These are phyloP conservation scores for Eubasilissa regina DNA, from an alignment of 1,140 invertebrate genomes.

Conservation along the genomic window DNA sequence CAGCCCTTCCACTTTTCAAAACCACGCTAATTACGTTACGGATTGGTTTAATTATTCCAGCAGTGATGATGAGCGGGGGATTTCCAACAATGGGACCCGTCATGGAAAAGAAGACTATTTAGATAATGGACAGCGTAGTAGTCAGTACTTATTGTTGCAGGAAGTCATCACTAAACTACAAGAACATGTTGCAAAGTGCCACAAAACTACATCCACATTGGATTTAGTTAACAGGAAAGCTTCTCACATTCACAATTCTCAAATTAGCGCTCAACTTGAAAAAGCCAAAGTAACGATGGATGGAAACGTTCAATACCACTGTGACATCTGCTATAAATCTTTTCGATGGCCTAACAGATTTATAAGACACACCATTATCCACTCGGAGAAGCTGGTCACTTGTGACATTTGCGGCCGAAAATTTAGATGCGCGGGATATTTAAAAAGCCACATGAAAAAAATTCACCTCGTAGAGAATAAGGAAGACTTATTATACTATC, in stretches of 20 bases:
- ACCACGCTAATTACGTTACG: neutral
- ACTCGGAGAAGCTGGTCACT: slow-evolving; percentile 57
- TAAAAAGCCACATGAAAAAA: slow-evolving; percentile 60
- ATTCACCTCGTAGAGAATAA: slow-evolving; percentile 49
- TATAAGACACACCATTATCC: slow-evolving; percentile 52
- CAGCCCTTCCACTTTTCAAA: slow-evolving; percentile 1
- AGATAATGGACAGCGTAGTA: neutral
- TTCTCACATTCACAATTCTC: slow-evolving; percentile 48
- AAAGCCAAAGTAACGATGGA: slow-evolving; percentile 68
- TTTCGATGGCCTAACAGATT: slow-evolving; percentile 49
- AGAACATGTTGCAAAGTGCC: slow-evolving; percentile 35
- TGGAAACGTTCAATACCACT: slow-evolving; percentile 68
- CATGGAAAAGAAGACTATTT: slow-evolving; percentile 38
- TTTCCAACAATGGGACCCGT: neutral
- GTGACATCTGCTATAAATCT: slow-evolving; percentile 55
- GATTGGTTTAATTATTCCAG: neutral
- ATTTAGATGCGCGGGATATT: slow-evolving; percentile 54
- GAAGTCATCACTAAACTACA: slow-evolving; percentile 20
- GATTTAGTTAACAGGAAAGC: slow-evolving; percentile 51
- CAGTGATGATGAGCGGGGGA: neutral
- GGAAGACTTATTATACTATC: slow-evolving; percentile 25
- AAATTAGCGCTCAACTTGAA: slow-evolving; percentile 61
- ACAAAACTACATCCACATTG: slow-evolving; percentile 21
- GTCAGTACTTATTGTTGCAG: slow-evolving; percentile 7
- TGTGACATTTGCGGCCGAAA: slow-evolving; percentile 60